Evolutionary conservation across 1,140 invertebrate genomes (phyloP), one percentile per base, ranked within the genome.

Genomic region (Hyphantria cunea): DNA sequence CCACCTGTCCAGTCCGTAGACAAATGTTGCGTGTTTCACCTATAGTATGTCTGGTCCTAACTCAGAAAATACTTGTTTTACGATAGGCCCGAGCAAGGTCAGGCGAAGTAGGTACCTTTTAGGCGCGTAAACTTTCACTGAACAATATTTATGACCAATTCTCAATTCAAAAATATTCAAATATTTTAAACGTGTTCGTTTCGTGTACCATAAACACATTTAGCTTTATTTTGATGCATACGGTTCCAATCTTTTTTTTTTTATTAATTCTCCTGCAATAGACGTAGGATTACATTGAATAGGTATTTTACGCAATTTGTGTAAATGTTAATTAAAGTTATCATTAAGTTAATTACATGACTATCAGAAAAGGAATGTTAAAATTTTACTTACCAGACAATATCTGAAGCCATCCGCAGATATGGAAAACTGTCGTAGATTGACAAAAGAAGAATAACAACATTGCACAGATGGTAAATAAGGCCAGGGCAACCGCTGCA

Each of bases 401-500:
- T 8, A 98, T 91, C 90, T 99, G 98, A 91, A 99, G 93, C 96
- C 96, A 98, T 32, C 95, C 98, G 82, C 97, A 98, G 53, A 99
- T 94, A 78, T 97, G 95, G 84, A 98, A 98, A 9, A 99, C 97
- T 8, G 96, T 97, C 2, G 96, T 97, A n/a, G 97, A 95, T 74
- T 96, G 96, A 84, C 97, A 96, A 87, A 99, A 98, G 90, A 98
- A 96, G 91, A 99, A 98, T 68, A 99, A 93, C 15, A 99, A 91
- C 93, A 99, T 95, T 47, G 95, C 94, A 82, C 95, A 95, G 64
- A 99, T 96, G 32, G 96, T 96, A 65, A 98, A 84, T 51, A 98
- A 90, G 49, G 97, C 95, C 56, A 98, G 91, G 6, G 97, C 91
- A 14, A 98, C 97, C 11, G 97, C 95, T 12, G 97, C 91, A 10